A percentile compares a stretch with the other conserved stretches of the same genome.
Evolutionary conservation across 2,113 vertebrate genomes (phyloP).

Genomic region (Isichthys henryi): DNA sequence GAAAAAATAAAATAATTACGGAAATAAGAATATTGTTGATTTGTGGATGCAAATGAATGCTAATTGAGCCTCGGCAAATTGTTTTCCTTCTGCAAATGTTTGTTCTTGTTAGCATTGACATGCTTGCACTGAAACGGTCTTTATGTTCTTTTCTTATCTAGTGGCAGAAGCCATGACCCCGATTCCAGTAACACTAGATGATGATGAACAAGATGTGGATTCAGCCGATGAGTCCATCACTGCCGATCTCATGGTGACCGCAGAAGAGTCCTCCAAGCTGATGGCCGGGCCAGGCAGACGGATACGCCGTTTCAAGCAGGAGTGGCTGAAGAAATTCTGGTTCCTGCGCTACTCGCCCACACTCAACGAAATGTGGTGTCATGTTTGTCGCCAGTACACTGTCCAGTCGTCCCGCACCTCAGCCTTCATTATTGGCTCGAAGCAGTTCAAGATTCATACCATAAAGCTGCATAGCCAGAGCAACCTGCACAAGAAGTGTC

Average conservation of each 20-base stretch:
- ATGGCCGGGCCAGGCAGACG: constrained; percentile 67
- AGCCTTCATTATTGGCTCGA: constrained; percentile 92
- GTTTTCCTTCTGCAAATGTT: not conserved
- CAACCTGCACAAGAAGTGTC: constrained; percentile 96
- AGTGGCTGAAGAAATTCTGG: constrained; percentile 98
- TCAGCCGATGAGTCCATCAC: constrained; percentile 87
- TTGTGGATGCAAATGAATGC: not conserved
- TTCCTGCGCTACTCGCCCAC: constrained; percentile 91
- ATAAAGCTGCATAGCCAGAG: constrained; percentile 98
- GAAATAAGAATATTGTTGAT: not conserved
- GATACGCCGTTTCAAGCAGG: constrained; percentile 91
- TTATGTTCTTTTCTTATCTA: constrained; percentile 42
- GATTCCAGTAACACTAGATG: constrained; percentile 73
- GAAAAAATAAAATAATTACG: not conserved
- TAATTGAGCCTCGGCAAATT: not conserved
- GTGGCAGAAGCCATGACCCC: constrained; percentile 79
- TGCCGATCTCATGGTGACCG: constrained; percentile 74
- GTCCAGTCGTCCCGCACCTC: constrained; percentile 93
- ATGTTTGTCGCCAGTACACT: constrained; percentile 92
- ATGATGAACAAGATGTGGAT: constrained; percentile 87
- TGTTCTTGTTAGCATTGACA: not conserved
- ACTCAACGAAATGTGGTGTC: constrained; percentile 97
- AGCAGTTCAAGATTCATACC: constrained; percentile 97
- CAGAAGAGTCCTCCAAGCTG: constrained; percentile 79
- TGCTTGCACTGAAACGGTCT: not conserved